Conservation (phyloP, 2,113 vertebrate species). For the Gobio gobio region DNA sequence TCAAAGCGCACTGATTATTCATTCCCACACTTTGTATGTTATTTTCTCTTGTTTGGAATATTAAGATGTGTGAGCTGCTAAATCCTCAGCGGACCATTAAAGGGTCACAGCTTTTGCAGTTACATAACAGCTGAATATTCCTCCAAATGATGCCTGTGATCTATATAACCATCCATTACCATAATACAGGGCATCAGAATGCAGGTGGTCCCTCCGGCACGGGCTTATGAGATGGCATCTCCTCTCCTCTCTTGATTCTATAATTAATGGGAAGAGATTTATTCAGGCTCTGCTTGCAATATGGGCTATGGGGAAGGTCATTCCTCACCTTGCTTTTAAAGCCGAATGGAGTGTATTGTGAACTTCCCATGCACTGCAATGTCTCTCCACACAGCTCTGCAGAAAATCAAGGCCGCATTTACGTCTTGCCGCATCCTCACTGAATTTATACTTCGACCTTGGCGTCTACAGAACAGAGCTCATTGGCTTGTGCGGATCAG, state of each 20-base stretch:
- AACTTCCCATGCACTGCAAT: not conserved
- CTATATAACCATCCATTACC: constrained; percentile 44
- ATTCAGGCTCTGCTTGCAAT: constrained; percentile 59
- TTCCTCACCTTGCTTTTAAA: constrained; percentile 62
- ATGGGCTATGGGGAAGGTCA: constrained; percentile 63
- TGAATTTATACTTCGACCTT: constrained; percentile 59
- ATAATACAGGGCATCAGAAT: constrained; percentile 58
- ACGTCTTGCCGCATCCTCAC: not conserved
- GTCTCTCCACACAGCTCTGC: not conserved
- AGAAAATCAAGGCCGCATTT: not conserved
- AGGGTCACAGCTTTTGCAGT: constrained; percentile 29
- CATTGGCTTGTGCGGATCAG: not conserved
- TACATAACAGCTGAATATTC: constrained; percentile 42
- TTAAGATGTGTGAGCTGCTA: constrained; percentile 27
- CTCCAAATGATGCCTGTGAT: constrained; percentile 42
- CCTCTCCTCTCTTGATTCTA: constrained; percentile 25
- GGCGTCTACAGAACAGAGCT: constrained; percentile 35
- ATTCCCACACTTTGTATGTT: not conserved
- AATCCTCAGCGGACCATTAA: constrained; percentile 27
- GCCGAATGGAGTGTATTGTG: not conserved
- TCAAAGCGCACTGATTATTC: constrained; percentile 23
- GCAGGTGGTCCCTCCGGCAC: constrained; percentile 51
- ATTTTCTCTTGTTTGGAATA: constrained; percentile 8
- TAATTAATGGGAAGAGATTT: constrained; percentile 62
- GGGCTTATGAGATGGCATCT: constrained; percentile 52